Percentiles rank a stretch among this genome's conserved stretches.
Evolutionary conservation across 2,888 invertebrate genomes (phyloP).

Genomic region (Habroteleia sp.): DNA sequence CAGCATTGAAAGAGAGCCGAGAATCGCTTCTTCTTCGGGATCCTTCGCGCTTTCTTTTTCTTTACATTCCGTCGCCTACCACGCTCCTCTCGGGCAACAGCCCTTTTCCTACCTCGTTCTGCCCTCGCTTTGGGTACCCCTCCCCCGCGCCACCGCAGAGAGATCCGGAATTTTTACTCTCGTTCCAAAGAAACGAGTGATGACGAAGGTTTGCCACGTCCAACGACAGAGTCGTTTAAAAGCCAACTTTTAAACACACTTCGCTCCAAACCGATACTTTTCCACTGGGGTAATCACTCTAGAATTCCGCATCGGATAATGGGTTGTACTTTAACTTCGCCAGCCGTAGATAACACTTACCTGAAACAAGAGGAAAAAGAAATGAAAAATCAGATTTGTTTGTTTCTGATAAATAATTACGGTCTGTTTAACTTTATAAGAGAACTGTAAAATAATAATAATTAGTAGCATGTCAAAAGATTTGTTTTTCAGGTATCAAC

Average conservation of each 20-base stretch:
- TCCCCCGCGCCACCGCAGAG: conserved; percentile 12
- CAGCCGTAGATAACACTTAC: conserved; percentile 14
- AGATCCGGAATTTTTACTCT: conserved; percentile 40
- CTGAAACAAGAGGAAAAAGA: conserved; percentile 20
- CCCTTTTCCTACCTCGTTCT: conserved; percentile 32
- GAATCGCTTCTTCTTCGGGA: conserved; percentile 17
- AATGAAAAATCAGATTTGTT: neutral
- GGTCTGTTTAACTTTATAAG: too few relatives aligned
- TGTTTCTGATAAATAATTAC: too few relatives aligned
- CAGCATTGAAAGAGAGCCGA: conserved; percentile 2
- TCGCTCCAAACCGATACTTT: conserved; percentile 7
- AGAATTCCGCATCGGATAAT: neutral
- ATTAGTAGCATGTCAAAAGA: too few relatives aligned
- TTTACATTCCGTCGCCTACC: conserved; percentile 22
- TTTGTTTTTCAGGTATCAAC: too few relatives aligned
- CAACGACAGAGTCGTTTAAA: conserved; percentile 21
- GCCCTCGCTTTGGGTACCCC: conserved; percentile 8
- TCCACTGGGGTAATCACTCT: conserved; percentile 7
- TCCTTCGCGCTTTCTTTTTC: conserved; percentile 44
- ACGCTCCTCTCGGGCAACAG: conserved; percentile 16
- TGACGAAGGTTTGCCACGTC: conserved; percentile 20
- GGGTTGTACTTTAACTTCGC: neutral
- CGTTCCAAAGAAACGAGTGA: conserved; percentile 35
- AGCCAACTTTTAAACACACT: conserved; percentile 27
- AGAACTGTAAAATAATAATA: too few relatives aligned